Percentiles rank a stretch among this genome's conserved stretches.
These are phyloP conservation scores for Agapetus fuscipes DNA, from an alignment of 2,888 invertebrate genomes.

Conservation along the genomic window DNA sequence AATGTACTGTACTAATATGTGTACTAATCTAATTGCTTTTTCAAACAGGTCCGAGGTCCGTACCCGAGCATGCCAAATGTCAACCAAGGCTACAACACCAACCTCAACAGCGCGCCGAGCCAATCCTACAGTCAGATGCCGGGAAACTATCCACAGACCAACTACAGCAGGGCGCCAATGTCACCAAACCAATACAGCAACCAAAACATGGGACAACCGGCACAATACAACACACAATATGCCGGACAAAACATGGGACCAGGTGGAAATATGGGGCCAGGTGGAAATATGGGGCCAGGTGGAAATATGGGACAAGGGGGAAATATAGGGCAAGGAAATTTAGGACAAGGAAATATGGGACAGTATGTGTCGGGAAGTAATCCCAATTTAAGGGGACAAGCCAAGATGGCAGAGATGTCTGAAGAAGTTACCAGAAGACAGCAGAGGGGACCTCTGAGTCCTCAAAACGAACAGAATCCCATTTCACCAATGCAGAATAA, in stretches of 20 bases:
- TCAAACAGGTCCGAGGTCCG: constrained; percentile 20
- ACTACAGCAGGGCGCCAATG: constrained; percentile 3
- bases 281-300: constrained; percentile 22
- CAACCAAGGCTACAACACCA: constrained; percentile 16
- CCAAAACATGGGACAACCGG: constrained; percentile 3
- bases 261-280: constrained; percentile 25
- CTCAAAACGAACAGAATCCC: constrained; percentile 5
- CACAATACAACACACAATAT: constrained; percentile 9
- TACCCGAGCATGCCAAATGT: constrained; percentile 22
- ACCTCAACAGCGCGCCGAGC: constrained; percentile 1
- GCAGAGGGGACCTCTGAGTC: constrained; percentile 32
- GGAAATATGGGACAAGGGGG: constrained; percentile 22
- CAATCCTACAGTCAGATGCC: constrained; percentile 7
- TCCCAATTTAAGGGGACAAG: constrained; percentile 35
- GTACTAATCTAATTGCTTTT: too few species aligned
- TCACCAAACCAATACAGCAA: constrained; percentile 8
- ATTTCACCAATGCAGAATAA: constrained; percentile 11
- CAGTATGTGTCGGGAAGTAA: constrained; percentile 10
- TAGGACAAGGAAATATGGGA: constrained; percentile 11
- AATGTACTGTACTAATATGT: too few species aligned
- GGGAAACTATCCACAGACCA: background rate
- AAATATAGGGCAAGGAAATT: constrained; percentile 5
- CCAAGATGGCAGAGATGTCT: constrained; percentile 71
- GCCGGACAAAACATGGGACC: constrained; percentile 26
- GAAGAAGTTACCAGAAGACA: constrained; percentile 63